phyloP scores from a whole-genome alignment of 2,113 vertebrate genomes.

The Sinocyclocheilus anshuiensis region DNA sequence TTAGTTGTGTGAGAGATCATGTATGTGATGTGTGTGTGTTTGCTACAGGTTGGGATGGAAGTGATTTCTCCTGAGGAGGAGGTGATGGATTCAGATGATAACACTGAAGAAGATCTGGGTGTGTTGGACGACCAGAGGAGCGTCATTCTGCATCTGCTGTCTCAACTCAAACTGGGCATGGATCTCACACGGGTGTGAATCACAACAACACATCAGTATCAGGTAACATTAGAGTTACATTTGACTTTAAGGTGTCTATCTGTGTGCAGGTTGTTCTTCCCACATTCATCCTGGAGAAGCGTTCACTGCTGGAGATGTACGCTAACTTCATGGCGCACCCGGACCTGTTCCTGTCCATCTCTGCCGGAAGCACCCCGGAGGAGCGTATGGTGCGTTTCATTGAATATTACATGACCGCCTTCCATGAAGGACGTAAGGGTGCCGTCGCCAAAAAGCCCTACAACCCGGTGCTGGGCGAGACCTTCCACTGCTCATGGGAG shows the following conservation, averaged over 20 bases:
- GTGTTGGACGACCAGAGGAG: conserved; percentile 93
- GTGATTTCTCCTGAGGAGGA: conserved; percentile 85
- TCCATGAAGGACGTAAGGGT: conserved; percentile 94
- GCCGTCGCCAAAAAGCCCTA: conserved; percentile 96
- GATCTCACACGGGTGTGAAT: conserved; percentile 89
- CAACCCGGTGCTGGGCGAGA: conserved; percentile 94
- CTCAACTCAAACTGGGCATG: conserved; percentile 96
- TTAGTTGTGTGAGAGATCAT: too few relatives aligned
- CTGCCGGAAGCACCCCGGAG: conserved; percentile 83
- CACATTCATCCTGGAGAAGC: conserved; percentile 95
- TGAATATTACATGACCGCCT: conserved; percentile 95
- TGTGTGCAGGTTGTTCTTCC: conserved; percentile 89
- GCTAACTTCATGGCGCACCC: conserved; percentile 98
- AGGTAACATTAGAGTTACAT: too few relatives aligned
- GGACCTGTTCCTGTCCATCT: conserved; percentile 90
- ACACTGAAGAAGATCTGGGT: conserved; percentile 87
- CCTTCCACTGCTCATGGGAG: conserved; percentile 94
- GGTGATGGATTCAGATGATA: conserved; percentile 88
- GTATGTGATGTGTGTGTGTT: conserved; percentile 34
- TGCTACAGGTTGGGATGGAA: conserved; percentile 74
- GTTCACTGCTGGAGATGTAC: conserved; percentile 97
- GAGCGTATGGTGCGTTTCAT: conserved; percentile 91
- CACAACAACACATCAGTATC: conserved; percentile 42
- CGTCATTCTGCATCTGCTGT: conserved; percentile 92
- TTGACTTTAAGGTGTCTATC: background rate